Base-by-base conservation (phyloP, 2,113 vertebrate genomes). In the Anser cygnoides region DNA sequence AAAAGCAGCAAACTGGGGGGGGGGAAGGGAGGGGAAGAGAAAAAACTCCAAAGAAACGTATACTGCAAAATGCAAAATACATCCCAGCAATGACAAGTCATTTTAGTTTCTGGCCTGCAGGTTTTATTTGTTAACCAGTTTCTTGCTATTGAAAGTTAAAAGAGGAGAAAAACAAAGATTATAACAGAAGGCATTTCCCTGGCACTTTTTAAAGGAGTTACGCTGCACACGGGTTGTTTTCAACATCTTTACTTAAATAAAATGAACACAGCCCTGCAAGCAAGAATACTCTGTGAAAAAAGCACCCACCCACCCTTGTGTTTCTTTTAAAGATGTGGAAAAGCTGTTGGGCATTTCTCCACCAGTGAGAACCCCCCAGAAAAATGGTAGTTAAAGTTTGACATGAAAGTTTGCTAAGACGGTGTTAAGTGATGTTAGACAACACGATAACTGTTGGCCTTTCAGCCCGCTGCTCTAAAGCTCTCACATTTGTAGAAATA, bases 121-220 rank as follows among this genome's bases (percentile, higher is more conserved):
- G 46, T 92, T 97, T 90, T 71, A 87, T 91, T 89, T 93, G 71
- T 62, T 95, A 93, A 91, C 49, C 82, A 83, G 63, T 92, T 96
- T 95, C 6, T 37, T 23, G 3, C 43, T 81, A 57, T 39, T 71
- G 72, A 96, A 71, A 90, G 33, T 67, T 75, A 84, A 59, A 75
- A 74, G 50, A 50, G 9, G 28, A 93, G 79, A 91, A 95, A 81
- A 83, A 29, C 26, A 84, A 93, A 67, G 29, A 78, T 73, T 44
- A 72, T 23, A 52, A 73, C 82, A 86, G 61, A 12, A 97, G 90
- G 63, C 58, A 33, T 73, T 97, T 94, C 90, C 61, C 89, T 79
- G 31, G 65, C 58, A 44, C 76, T 96, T 91, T 73, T 66, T 9
- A 31, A 58, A 78, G 76, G 33, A 72, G 46, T 46, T 79, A 9